phyloP scores from a whole-genome alignment of 2,113 vertebrate genomes.

The Ariopsis seemanni region DNA sequence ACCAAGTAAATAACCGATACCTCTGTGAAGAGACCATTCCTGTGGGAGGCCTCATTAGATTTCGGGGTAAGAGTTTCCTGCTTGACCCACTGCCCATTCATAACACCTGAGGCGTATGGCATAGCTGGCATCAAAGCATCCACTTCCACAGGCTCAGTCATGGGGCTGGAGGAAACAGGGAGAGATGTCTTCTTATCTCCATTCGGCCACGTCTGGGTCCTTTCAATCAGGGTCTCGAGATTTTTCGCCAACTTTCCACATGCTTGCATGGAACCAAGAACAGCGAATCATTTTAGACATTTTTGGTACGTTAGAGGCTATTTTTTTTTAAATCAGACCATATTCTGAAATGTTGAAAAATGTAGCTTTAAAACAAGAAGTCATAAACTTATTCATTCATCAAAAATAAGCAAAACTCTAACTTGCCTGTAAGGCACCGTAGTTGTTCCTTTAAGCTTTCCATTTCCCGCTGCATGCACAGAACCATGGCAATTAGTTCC shows the following conservation, averaged over 20 bases:
- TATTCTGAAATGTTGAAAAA: neutral
- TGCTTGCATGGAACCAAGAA: constrained; percentile 43
- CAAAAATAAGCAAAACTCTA: neutral
- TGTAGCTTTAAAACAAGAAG: neutral
- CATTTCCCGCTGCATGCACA: constrained; percentile 66
- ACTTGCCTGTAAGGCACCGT: constrained; percentile 64
- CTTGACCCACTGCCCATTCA: constrained; percentile 59
- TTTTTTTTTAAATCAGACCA: neutral
- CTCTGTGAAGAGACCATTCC: constrained; percentile 50
- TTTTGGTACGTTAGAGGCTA: neutral
- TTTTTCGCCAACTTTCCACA: constrained; percentile 64
- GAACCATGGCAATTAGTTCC: constrained; percentile 63
- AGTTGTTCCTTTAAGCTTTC: constrained; percentile 64
- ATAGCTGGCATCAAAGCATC: constrained; percentile 46
- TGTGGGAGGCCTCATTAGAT: constrained; percentile 41
- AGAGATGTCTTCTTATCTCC: constrained; percentile 50
- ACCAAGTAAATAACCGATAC: constrained; percentile 5
- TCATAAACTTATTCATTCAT: neutral
- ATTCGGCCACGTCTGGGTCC: constrained; percentile 57
- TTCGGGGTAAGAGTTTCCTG: constrained; percentile 45
- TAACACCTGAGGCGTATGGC: constrained; percentile 38
- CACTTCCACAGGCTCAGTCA: constrained; percentile 35
- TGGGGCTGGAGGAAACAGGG: constrained; percentile 39
- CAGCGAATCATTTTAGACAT: neutral
- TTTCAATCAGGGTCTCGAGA: constrained; percentile 62